phyloP scores from a whole-genome alignment of 37 sponge, comb jelly and placozoan species.

The Tethya wilhelma region DNA sequence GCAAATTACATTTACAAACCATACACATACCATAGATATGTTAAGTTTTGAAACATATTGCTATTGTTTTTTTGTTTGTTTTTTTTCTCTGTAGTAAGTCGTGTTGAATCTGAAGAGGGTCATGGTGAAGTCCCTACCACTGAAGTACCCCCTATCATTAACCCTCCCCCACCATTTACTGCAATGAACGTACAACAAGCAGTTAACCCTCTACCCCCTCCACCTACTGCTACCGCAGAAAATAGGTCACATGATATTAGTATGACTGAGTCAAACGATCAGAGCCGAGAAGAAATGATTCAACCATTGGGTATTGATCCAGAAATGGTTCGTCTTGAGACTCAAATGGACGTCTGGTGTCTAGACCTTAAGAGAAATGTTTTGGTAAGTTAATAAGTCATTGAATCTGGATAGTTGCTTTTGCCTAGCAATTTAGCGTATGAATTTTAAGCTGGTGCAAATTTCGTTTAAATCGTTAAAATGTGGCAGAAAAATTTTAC shows the following conservation, averaged over 20 bases:
- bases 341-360: conserved; percentile 86
- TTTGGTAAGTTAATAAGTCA: no score
- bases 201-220: background rate
- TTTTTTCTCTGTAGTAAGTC: conserved; percentile 3
- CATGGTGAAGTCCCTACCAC: background rate
- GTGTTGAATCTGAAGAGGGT: conserved; percentile 1
- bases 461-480: no score
- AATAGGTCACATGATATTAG: background rate
- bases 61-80: background rate
- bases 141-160: background rate
- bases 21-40: no score
- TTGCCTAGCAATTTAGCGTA: no score
- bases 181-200: background rate
- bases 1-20: no score
- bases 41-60: no score
- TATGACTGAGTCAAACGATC: background rate
- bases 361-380: conserved; percentile 87
- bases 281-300: background rate
- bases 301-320: conserved; percentile 36
- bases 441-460: no score
- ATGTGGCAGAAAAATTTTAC: no score
- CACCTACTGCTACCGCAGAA: background rate
- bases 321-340: conserved; percentile 69
- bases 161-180: background rate
- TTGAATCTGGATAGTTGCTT: no score